Conservation (phyloP, 2,797 vertebrate genomes). For the Spinibarbus caldwelli region DNA sequence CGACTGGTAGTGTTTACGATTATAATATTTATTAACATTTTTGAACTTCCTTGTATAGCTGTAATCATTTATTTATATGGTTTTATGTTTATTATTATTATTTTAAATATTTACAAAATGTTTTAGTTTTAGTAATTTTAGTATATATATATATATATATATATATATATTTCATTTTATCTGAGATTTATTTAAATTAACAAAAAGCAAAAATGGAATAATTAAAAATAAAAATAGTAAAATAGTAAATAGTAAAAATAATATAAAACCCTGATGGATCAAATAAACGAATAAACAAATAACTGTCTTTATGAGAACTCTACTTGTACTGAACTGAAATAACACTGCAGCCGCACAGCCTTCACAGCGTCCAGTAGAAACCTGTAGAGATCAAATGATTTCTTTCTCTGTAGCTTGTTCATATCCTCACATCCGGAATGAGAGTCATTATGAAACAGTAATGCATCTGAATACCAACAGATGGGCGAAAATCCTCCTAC, state of each 20-base stretch:
- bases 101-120: too few relatives aligned
- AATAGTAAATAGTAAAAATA: neutral
- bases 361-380: neutral
- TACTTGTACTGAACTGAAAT: neutral
- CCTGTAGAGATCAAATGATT: neutral
- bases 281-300: neutral
- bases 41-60: neutral
- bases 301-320: neutral
- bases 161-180: neutral
- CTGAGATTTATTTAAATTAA: neutral
- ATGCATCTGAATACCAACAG: slow-evolving; percentile 52
- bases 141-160: too few relatives aligned
- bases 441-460: slow-evolving; percentile 55
- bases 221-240: too few relatives aligned
- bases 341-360: neutral
- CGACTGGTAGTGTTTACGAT: neutral
- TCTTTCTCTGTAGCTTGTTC: neutral
- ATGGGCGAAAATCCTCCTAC: slow-evolving; percentile 70
- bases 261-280: neutral
- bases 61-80: neutral
- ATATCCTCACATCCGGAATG: neutral
- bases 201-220: neutral
- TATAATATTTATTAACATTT: neutral
- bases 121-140: neutral
- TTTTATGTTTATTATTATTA: neutral